Conservation (phyloP, 2,888 invertebrate species). For the Helicoverpa assulta region DNA sequence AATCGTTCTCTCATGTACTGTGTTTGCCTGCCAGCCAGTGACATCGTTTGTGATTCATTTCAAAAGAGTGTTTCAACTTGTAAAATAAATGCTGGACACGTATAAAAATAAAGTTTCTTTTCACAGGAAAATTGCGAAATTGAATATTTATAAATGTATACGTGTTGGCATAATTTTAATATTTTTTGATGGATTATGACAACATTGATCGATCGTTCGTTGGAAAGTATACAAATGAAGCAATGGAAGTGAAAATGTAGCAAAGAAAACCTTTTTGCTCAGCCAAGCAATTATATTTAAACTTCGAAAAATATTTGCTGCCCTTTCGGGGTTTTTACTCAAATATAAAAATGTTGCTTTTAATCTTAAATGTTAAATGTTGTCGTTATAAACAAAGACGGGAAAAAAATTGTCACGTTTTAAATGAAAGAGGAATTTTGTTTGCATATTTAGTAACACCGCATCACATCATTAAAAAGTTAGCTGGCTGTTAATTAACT, state of each 20-base stretch:
- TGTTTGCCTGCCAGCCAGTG: slow-evolving; percentile 28
- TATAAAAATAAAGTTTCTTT: neutral
- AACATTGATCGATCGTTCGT: slow-evolving; percentile 46
- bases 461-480: slow-evolving; percentile 50
- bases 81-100: neutral
- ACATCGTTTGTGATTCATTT: slow-evolving; percentile 23
- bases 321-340: slow-evolving; percentile 31
- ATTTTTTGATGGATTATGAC: slow-evolving; percentile 28
- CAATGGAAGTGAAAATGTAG: slow-evolving; percentile 23
- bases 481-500: slow-evolving; percentile 53
- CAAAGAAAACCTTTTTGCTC: slow-evolving; percentile 20
- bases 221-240: slow-evolving; percentile 16
- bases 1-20: slow-evolving; percentile 3
- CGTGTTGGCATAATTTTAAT: slow-evolving; percentile 37
- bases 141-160: neutral
- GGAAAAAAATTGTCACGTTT: slow-evolving; percentile 22
- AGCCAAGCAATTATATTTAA: slow-evolving; percentile 34
- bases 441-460: slow-evolving; percentile 30
- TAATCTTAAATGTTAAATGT: slow-evolving; percentile 33
- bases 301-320: slow-evolving; percentile 38
- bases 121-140: slow-evolving; percentile 4
- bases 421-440: slow-evolving; percentile 16
- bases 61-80: slow-evolving; percentile 24
- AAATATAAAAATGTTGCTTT: slow-evolving; percentile 47
- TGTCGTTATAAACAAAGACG: slow-evolving; percentile 1